These are phyloP conservation scores for Brenthis hecate DNA, from an alignment of 2,888 invertebrate genomes.

Conservation along the genomic window DNA sequence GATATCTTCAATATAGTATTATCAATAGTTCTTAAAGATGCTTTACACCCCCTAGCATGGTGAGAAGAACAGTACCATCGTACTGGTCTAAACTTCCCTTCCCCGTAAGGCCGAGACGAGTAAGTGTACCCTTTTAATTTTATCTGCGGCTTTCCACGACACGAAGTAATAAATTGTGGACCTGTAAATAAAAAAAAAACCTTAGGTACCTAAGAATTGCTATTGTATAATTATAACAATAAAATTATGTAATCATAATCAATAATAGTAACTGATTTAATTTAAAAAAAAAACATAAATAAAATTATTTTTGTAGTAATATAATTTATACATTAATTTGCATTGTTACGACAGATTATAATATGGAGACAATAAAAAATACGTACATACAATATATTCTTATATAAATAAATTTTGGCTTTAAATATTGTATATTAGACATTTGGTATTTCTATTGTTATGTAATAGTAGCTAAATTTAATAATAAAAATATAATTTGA, in stretches of 20 bases:
- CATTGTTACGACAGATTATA: too few species aligned
- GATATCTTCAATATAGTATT: slow-evolving; percentile 12
- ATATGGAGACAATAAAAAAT: too few species aligned
- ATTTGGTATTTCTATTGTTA: too few species aligned
- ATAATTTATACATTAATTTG: too few species aligned
- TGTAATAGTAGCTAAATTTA: too few species aligned
- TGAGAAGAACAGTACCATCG: slow-evolving; percentile 43
- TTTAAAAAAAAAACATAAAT: too few species aligned
- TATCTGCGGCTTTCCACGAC: slow-evolving; percentile 34
- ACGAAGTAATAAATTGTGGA: slow-evolving; percentile 35
- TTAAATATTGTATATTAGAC: too few species aligned
- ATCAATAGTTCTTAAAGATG: slow-evolving; percentile 21
- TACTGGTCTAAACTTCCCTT: background rate
- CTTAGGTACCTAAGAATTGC: background rate
- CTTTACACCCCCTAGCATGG: slow-evolving; percentile 38
- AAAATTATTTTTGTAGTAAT: too few species aligned
- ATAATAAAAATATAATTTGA: too few species aligned
- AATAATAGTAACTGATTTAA: background rate
- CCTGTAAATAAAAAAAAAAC: slow-evolving; percentile 12
- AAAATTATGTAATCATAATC: background rate
- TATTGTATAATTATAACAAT: background rate
- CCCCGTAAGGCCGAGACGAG: slow-evolving; percentile 27
- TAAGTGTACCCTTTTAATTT: slow-evolving; percentile 36
- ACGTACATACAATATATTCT: too few species aligned
- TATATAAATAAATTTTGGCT: too few species aligned